phyloP scores from a whole-genome alignment of 92 coral and sea anemone genomes.

The Palythoa caribaeorum region DNA sequence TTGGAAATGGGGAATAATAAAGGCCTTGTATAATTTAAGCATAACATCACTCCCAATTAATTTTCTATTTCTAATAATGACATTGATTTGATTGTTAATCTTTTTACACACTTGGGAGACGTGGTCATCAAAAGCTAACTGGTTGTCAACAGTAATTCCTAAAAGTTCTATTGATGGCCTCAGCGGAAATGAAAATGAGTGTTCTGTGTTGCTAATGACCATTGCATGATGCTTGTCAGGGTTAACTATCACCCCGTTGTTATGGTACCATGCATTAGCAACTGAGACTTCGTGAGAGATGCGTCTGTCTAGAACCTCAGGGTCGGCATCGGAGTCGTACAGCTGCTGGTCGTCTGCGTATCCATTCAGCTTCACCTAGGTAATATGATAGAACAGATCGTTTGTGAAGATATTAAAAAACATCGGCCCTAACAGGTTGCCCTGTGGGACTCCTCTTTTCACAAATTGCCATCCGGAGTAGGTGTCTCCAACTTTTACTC shows the following conservation, averaged over 20 bases:
- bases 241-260: constrained; percentile 8
- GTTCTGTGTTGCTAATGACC: not conserved
- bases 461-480: too few relatives aligned
- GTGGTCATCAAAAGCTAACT: not conserved
- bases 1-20: not conserved
- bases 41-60: not conserved
- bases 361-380: not conserved
- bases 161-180: not conserved
- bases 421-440: constrained; percentile 27
- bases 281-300: not conserved
- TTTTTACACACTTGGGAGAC: not conserved
- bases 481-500: too few relatives aligned
- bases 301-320: not conserved
- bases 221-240: constrained; percentile 16
- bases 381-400: too few relatives aligned
- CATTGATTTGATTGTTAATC: not conserved
- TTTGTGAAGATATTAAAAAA: constrained; percentile 42
- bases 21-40: not conserved
- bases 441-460: constrained; percentile 29
- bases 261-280: constrained; percentile 7
- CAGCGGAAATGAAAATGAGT: constrained; percentile 20
- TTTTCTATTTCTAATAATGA: not conserved
- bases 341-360: not conserved
- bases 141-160: not conserved
- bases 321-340: not conserved